Evolutionary conservation across 2,888 invertebrate species (phyloP).

Genomic region (Tyria jacobaeae): DNA sequence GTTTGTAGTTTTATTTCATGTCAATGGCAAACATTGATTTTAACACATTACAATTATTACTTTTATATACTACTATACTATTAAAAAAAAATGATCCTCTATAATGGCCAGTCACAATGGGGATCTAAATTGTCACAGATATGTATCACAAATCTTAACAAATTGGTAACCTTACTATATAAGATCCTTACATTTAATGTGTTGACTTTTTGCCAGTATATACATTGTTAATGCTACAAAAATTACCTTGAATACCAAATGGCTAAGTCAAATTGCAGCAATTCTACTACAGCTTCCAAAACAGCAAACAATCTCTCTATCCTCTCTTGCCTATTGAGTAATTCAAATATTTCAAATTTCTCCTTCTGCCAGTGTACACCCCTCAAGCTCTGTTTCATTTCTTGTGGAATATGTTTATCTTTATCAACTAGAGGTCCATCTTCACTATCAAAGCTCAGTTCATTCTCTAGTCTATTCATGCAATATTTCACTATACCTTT

Average conservation of each 20-base stretch:
- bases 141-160: no score
- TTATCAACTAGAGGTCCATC: conserved; percentile 72
- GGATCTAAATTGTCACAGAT: no score
- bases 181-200: no score
- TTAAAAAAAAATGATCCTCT: background rate
- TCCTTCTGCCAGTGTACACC: conserved; percentile 77
- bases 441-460: conserved; percentile 66
- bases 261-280: conserved; percentile 85
- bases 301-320: conserved; percentile 83
- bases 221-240: no score
- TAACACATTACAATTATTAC: background rate
- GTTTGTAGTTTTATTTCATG: background rate
- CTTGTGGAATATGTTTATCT: conserved; percentile 67
- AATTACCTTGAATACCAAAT: conserved; percentile 84
- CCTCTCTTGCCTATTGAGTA: conserved; percentile 70
- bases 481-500: conserved; percentile 77
- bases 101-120: no score
- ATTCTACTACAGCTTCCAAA: conserved; percentile 80
- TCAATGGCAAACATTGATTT: background rate
- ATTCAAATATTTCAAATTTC: conserved; percentile 76
- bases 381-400: conserved; percentile 69
- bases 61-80: background rate
- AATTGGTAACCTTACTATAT: no score
- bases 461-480: conserved; percentile 73
- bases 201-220: no score